These are phyloP conservation scores for Chrysogorgia sp. DNA, from an alignment of 92 coral and sea anemone genomes.

Conservation along the genomic window DNA sequence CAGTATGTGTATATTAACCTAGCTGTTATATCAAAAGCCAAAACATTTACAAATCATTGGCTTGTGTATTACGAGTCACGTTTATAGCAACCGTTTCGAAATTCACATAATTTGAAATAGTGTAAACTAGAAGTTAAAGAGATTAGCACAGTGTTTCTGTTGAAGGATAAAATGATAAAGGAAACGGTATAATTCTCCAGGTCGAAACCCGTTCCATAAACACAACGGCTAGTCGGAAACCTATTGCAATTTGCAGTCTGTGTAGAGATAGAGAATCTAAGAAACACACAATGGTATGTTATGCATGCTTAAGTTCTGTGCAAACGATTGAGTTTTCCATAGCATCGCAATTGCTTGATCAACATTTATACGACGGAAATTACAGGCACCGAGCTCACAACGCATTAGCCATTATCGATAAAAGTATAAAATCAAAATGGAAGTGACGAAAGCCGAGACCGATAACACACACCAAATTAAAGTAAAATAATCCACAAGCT, in stretches of 20 bases:
- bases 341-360: neutral
- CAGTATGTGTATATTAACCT: no score
- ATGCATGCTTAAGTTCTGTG: no score
- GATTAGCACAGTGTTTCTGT: neutral
- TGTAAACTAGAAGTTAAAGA: neutral
- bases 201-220: neutral
- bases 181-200: slow-evolving; percentile 1
- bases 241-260: neutral
- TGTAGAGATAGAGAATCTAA: no score
- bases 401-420: neutral
- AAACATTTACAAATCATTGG: no score
- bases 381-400: neutral
- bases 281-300: no score
- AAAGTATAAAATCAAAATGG: neutral
- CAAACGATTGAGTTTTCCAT: neutral
- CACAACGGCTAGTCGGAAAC: neutral
- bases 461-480: neutral
- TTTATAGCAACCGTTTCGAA: no score
- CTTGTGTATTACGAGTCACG: no score
- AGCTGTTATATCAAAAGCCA: no score
- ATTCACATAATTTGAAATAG: neutral
- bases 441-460: neutral
- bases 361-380: slow-evolving; percentile 14
- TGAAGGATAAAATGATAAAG: neutral
- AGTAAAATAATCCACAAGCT: neutral